Evolutionary conservation across 2,888 invertebrate genomes (phyloP), one percentile per base, ranked within the genome.

Genomic region (Cataglyphis cursor): DNA sequence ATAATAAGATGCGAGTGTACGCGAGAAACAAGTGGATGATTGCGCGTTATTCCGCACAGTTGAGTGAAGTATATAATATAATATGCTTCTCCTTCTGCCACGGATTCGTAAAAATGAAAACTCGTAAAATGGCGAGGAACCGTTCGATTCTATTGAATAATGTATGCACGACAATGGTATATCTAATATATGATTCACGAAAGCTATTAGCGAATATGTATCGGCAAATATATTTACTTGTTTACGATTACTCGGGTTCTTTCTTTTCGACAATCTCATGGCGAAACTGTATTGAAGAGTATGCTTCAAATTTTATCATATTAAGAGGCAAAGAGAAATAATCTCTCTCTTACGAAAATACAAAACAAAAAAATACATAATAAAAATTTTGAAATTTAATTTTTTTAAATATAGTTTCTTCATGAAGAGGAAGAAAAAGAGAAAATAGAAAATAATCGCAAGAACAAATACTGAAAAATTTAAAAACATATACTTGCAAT

Each of bases 161-260:
- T 80, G 72, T 80, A 80, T 80, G 78, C 78, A 59, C 78, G 78
- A 80, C 72, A 80, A 80, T 80, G 59, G 44, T 44, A 80, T 54
- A 38, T 54, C 72, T 21, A 44, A 72, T 80, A 59, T 59, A 80
- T 72, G 44, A 72, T 80, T 80, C 78, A 80, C 59, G 78, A 72
- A 35, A 44, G 24, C 59, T 72, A 80, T 80, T 70, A 80, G 72
- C 31, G 31, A 72, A 80, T 35, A 35, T 72, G 72, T 72, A 80
- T 80, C 78, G 78, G 44, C 31, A 35, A 70, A 70, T 72, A 59
- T 59, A 59, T 59, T 72, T 80, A 72, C 21, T 80, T 70, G 72
- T 59, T 80, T 59, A 44, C 59, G 35, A 21, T 44, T 66, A 54
- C 21, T 9, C 18, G 76, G 10, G 3, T 31, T 21, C 35, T 41